Percentiles rank a stretch among this genome's conserved stretches.
Conservation (phyloP, 2,797 vertebrate genomes). For the Sebastes iracundus region DNA sequence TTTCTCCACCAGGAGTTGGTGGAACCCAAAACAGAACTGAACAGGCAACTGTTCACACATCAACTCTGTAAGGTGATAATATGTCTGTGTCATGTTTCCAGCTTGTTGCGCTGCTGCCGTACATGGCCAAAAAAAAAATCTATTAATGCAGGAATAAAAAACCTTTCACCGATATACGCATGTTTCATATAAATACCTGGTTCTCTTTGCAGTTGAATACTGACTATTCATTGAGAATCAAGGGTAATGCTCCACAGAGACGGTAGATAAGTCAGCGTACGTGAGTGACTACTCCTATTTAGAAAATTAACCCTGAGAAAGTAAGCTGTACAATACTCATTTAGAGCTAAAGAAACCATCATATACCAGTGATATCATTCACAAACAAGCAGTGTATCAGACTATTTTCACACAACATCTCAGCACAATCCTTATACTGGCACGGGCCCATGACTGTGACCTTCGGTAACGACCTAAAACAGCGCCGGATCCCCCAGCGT, state of each 20-base stretch:
- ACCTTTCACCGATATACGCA: background rate
- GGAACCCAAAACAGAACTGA: background rate
- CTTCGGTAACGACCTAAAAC: constrained; percentile 50
- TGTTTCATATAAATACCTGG: background rate
- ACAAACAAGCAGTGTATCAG: background rate
- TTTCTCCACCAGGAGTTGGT: background rate
- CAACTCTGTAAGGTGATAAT: too few species aligned
- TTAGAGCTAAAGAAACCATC: background rate
- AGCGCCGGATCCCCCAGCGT: constrained; percentile 26
- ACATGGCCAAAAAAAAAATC: background rate
- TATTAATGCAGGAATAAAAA: background rate
- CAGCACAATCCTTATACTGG: constrained; percentile 19
- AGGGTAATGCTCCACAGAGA: background rate
- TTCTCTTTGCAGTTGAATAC: background rate
- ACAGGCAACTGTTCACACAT: background rate
- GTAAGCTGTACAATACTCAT: background rate
- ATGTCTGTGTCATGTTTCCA: too few species aligned
- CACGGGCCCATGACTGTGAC: constrained; percentile 48
- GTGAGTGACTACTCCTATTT: background rate
- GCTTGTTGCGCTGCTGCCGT: background rate
- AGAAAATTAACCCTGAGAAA: background rate
- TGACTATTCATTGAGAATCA: background rate
- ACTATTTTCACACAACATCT: background rate
- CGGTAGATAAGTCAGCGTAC: background rate
- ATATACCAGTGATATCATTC: background rate